Evolutionary conservation across 2,797 vertebrate genomes (phyloP), one percentile per base, ranked within the genome.

Genomic region (Rallus crepitans): DNA sequence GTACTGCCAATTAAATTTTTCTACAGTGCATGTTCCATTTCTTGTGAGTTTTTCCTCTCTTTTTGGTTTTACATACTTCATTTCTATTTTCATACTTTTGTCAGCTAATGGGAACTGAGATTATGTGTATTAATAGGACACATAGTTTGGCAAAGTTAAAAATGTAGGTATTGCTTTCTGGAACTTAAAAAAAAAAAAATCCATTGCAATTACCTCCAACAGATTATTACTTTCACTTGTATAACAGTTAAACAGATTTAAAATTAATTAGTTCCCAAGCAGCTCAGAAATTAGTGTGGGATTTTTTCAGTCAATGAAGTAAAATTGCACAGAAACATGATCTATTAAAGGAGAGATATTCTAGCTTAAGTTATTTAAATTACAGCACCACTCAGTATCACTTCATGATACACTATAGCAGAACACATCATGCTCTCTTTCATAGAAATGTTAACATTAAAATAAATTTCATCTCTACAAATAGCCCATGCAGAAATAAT

Each of bases 251-350:
- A 96, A 96, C 25, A 95, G 79, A 94, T 96, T 95, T 90, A 86
- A 89, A 86, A 94, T 96, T 96, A 96, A 97, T 96, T 96, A 92
- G 45, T 90, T 97, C 86, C 73, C 30, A 94, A 94, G 84, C 28
- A 95, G 68, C 65, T 83, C 33, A 78, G 61, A 95, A 94, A 93
- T 95, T 61, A 96, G 16, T 85, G 50, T 82, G 65, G 73, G 55
- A 84, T 92, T 94, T 95, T 95, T 94, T 95, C 64, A 93, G 70
- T 93, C 88, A 81, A 65, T 92, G 86, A 87, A 94, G 89, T 65
- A 79, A 79, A 95, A 94, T 92, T 76, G 89, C 60, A 55, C 27
- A 76, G 64, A 84, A 90, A 66, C 21, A 83, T 11, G 30, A 87
- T 87, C 33, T 65, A 60, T 71, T 95, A 94, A 94, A 94, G 59